Evolutionary conservation across 1,140 invertebrate genomes (phyloP).

Genomic region (Tenebrio molitor): DNA sequence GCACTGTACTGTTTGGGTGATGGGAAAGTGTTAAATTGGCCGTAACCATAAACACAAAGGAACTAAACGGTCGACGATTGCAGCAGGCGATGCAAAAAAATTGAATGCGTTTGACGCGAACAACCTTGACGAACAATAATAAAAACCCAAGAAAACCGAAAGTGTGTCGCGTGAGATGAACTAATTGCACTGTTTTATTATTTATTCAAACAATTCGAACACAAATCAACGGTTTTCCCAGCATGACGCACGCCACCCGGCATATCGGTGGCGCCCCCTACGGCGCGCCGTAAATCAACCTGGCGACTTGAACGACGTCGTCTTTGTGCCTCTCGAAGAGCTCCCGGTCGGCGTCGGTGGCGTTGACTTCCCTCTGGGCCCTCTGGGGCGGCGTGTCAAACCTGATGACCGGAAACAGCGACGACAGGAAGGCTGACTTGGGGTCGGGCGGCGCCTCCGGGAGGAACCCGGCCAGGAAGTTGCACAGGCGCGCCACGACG

Average conservation of each 20-base stretch:
- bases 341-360: neutral
- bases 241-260: no score
- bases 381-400: neutral
- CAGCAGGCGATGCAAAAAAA: neutral
- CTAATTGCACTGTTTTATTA: slow-evolving; percentile 4
- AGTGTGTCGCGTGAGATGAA: slow-evolving; percentile 13
- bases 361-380: neutral
- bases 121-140: slow-evolving; percentile 21
- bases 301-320: neutral
- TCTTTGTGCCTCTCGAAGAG: slow-evolving; percentile 10
- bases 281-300: neutral
- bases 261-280: no score
- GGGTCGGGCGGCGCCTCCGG: slow-evolving; percentile 4
- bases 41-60: slow-evolving; percentile 2
- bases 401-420: slow-evolving; percentile 1
- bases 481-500: slow-evolving; percentile 9
- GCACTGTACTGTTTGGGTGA: neutral
- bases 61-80: slow-evolving; percentile 6
- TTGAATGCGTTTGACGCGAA: slow-evolving; percentile 20
- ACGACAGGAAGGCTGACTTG: neutral
- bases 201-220: slow-evolving; percentile 10
- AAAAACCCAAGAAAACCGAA: slow-evolving; percentile 18
- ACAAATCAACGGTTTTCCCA: no score
- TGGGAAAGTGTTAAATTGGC: slow-evolving; percentile 25
- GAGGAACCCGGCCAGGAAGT: neutral